A percentile compares a stretch with the other conserved stretches of the same genome.
These are phyloP conservation scores for Octonoba sinensis DNA, from an alignment of 2,888 invertebrate species.

Conservation along the genomic window DNA sequence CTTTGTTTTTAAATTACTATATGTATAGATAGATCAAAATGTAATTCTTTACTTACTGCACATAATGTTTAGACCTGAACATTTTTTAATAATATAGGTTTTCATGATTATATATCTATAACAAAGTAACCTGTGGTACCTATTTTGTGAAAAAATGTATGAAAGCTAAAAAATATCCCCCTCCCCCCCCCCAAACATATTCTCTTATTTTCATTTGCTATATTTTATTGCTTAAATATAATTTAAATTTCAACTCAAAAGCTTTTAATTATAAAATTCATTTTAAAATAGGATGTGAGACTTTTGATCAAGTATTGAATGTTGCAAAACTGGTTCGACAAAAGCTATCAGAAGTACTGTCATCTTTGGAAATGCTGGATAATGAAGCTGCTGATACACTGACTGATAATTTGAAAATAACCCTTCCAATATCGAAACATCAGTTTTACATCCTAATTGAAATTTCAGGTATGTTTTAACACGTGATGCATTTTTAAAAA, in stretches of 20 bases:
- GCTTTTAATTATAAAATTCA: background rate
- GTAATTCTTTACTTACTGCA: no score
- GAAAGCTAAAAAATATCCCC: no score
- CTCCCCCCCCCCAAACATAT: no score
- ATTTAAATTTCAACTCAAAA: background rate
- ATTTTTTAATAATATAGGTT: no score
- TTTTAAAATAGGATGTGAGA: constrained; percentile 77
- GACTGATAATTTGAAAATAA: constrained; percentile 76
- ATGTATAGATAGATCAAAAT: no score
- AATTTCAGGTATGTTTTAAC: constrained; percentile 75
- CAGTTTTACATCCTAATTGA: constrained; percentile 90
- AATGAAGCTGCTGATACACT: constrained; percentile 79
- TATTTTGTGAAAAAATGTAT: no score
- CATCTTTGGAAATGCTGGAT: constrained; percentile 97
- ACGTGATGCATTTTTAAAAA: background rate
- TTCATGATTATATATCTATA: no score
- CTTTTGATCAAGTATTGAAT: constrained; percentile 83
- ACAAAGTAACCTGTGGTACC: no score
- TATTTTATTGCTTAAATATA: no score
- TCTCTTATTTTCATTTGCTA: no score
- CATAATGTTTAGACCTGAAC: no score
- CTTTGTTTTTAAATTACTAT: no score
- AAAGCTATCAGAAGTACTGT: constrained; percentile 88
- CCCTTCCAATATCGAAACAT: constrained; percentile 72
- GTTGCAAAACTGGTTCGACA: constrained; percentile 82